These are phyloP conservation scores for Dicerorhinus sumatrensis DNA, from an alignment of 2,113 vertebrate genomes.

Conservation along the genomic window DNA sequence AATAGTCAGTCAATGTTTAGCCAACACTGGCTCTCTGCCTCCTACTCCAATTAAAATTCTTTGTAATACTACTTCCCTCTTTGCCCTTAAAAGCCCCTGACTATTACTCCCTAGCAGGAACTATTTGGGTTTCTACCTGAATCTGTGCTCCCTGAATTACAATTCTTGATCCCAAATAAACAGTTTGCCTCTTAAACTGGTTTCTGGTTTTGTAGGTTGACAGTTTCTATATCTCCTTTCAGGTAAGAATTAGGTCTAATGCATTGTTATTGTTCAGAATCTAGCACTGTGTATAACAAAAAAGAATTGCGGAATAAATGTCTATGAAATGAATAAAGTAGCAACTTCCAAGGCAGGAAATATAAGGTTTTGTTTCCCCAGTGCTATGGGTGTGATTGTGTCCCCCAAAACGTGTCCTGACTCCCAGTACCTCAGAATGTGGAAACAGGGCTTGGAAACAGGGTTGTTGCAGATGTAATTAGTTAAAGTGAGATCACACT, in stretches of 20 bases:
- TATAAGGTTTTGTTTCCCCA: not conserved
- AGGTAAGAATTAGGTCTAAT: not conserved
- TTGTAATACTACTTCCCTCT: no score
- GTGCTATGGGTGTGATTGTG: not conserved
- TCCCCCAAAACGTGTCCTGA: not conserved
- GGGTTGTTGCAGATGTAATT: not conserved
- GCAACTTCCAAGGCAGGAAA: not conserved
- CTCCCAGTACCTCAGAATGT: not conserved
- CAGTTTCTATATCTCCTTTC: not conserved
- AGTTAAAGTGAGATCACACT: not conserved
- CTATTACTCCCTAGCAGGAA: no score
- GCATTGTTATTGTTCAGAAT: slow-evolving; percentile 43
- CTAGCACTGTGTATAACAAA: not conserved
- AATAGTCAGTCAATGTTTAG: no score
- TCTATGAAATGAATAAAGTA: not conserved
- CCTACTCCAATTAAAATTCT: no score
- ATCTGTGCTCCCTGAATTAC: no score
- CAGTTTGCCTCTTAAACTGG: no score
- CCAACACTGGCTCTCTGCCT: no score
- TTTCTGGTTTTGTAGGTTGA: no score
- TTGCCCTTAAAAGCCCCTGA: no score
- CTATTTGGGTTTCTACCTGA: no score
- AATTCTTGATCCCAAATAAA: no score
- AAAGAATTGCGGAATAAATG: not conserved
- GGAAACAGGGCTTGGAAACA: not conserved